Conservation (phyloP, 2,888 invertebrate genomes). For the Creontiades dilutus region DNA sequence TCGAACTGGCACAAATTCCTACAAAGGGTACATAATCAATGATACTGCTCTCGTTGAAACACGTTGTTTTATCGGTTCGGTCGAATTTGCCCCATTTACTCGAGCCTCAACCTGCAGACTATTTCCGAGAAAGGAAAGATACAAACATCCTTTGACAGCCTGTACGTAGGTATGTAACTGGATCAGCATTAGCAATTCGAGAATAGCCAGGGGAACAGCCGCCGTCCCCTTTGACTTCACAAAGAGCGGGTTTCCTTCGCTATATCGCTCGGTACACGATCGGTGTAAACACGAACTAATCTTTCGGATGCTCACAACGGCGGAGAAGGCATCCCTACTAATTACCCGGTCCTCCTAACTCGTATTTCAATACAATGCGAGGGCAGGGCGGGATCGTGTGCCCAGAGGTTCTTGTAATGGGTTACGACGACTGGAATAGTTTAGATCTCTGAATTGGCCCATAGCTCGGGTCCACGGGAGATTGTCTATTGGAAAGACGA, state of each 20-base stretch:
- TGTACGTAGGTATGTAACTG: too few relatives aligned
- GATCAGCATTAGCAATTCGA: too few relatives aligned
- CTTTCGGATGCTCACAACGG: neutral
- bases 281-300: slow-evolving; percentile 39
- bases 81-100: too few relatives aligned
- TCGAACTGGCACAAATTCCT: too few relatives aligned
- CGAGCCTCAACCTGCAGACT: too few relatives aligned
- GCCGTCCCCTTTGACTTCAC: neutral
- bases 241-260: neutral
- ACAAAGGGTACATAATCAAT: too few relatives aligned
- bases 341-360: neutral
- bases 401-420: neutral
- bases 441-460: neutral
- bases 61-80: too few relatives aligned
- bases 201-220: neutral
- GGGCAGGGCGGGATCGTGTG: slow-evolving; percentile 8
- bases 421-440: slow-evolving; percentile 18
- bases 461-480: too few relatives aligned
- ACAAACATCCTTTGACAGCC: too few relatives aligned
- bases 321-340: slow-evolving; percentile 8
- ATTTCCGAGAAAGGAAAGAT: too few relatives aligned
- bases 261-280: slow-evolving; percentile 13
- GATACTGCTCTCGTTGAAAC: too few relatives aligned
- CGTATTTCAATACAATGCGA: slow-evolving; percentile 27
- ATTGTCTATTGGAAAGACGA: too few relatives aligned